Percentiles rank a stretch among this genome's conserved stretches.
phyloP scores from a whole-genome alignment of 2,888 invertebrate species.

The Lycophotia porphyrea region DNA sequence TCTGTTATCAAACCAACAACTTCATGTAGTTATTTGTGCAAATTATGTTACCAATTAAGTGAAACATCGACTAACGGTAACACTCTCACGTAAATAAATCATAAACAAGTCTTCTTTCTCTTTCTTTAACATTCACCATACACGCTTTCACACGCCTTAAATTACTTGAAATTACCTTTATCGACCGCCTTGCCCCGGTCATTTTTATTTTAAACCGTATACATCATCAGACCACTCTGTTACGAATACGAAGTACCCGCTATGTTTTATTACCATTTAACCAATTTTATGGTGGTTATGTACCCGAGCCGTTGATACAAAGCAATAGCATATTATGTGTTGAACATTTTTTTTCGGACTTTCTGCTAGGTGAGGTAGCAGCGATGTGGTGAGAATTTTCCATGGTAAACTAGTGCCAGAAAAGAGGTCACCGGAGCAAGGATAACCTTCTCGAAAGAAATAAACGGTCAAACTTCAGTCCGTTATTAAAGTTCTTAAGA shows the following conservation, averaged over 20 bases:
- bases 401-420: not conserved
- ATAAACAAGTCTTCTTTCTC: slow-evolving; percentile 2
- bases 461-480: not conserved
- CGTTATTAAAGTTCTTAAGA: not conserved
- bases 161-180: slow-evolving; percentile 31
- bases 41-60: not conserved
- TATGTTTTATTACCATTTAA: slow-evolving; percentile 39
- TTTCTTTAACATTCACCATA: not conserved
- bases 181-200: slow-evolving; percentile 10
- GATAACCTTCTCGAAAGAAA: not conserved
- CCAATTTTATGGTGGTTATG: slow-evolving; percentile 19
- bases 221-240: slow-evolving; percentile 4
- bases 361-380: not conserved
- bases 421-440: slow-evolving; percentile 25
- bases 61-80: slow-evolving; percentile 9
- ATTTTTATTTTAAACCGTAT: slow-evolving; percentile 28
- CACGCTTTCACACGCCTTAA: slow-evolving; percentile 45
- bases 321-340: slow-evolving; percentile 20
- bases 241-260: slow-evolving; percentile 23
- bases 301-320: slow-evolving; percentile 14
- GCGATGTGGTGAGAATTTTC: slow-evolving; percentile 22
- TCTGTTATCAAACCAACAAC: too few species aligned
- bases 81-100: slow-evolving; percentile 6
- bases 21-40: not conserved
- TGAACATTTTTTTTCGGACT: slow-evolving; percentile 28